These are phyloP conservation scores for Papilio machaon DNA, from an alignment of 1,140 invertebrate species.

Conservation along the genomic window DNA sequence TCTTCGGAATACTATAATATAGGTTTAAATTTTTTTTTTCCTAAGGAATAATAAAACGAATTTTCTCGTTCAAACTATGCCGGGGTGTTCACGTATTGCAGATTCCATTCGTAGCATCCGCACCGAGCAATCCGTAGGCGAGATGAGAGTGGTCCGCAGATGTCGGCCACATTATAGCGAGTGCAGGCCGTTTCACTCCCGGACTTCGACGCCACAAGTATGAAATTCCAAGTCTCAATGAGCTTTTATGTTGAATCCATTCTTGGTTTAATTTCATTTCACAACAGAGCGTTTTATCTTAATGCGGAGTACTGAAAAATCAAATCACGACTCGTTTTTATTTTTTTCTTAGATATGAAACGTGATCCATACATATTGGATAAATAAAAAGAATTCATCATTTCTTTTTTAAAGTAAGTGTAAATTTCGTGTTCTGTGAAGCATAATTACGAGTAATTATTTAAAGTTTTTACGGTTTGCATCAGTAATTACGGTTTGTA, in stretches of 20 bases:
- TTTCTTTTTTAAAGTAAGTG: background rate
- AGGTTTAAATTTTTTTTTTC: background rate
- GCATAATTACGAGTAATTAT: conserved; percentile 12
- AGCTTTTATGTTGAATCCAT: background rate
- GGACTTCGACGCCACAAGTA: background rate
- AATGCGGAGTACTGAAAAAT: background rate
- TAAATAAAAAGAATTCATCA: background rate
- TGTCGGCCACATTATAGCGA: conserved; percentile 21
- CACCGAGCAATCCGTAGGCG: background rate
- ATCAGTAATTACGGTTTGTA: background rate
- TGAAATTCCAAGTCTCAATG: background rate
- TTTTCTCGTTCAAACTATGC: background rate
- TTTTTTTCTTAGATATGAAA: no score
- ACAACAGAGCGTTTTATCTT: background rate
- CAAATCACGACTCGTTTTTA: no score
- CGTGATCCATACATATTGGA: no score
- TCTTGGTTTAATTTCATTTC: background rate
- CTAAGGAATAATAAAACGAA: background rate
- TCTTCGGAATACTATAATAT: no score
- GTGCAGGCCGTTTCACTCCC: conserved; percentile 18
- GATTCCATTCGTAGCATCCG: background rate
- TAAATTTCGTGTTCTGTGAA: background rate
- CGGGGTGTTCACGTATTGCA: background rate
- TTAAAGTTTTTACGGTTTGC: conserved; percentile 19
- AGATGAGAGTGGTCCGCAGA: background rate